Evolutionary conservation across 1,140 invertebrate genomes (phyloP).

Genomic region (Microplitis demolitor): DNA sequence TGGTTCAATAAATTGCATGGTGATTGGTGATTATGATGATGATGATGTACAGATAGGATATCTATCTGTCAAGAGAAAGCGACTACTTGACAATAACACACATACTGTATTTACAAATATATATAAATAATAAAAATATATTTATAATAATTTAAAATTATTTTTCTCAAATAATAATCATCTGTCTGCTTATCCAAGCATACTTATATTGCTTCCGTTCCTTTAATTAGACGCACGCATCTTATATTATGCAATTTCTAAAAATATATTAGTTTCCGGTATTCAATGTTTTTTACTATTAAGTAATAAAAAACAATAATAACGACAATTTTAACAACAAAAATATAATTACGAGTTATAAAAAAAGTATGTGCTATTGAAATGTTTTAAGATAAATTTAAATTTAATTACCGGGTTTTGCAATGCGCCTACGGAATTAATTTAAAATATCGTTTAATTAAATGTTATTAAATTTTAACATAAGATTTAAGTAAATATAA

Average conservation of each 20-base stretch:
- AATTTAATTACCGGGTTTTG: not conserved
- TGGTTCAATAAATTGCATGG: too few species aligned
- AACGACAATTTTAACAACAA: too few species aligned
- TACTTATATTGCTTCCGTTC: conserved; percentile 31
- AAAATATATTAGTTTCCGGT: conserved; percentile 35
- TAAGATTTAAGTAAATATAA: conserved; percentile 6
- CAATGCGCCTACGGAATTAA: not conserved
- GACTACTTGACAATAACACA: too few species aligned
- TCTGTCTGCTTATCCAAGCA: conserved; percentile 16
- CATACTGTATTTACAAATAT: too few species aligned
- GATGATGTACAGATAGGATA: too few species aligned
- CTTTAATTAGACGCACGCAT: conserved; percentile 33
- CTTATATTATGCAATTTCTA: conserved; percentile 26
- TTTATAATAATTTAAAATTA: conserved; percentile 1
- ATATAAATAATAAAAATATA: not conserved
- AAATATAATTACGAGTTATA: too few species aligned
- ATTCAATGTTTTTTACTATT: conserved; percentile 32
- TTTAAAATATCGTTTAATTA: not conserved
- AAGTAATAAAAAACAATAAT: conserved; percentile 11
- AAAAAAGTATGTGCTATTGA: not conserved
- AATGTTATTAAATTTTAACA: not conserved
- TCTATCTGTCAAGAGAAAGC: too few species aligned
- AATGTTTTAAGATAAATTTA: not conserved
- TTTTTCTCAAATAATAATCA: not conserved
- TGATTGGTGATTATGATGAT: too few species aligned